Percentiles rank a stretch among this genome's conserved stretches.
These are phyloP conservation scores for Gymnoscopelus braueri DNA, from an alignment of 2,797 vertebrate species.

Conservation along the genomic window DNA sequence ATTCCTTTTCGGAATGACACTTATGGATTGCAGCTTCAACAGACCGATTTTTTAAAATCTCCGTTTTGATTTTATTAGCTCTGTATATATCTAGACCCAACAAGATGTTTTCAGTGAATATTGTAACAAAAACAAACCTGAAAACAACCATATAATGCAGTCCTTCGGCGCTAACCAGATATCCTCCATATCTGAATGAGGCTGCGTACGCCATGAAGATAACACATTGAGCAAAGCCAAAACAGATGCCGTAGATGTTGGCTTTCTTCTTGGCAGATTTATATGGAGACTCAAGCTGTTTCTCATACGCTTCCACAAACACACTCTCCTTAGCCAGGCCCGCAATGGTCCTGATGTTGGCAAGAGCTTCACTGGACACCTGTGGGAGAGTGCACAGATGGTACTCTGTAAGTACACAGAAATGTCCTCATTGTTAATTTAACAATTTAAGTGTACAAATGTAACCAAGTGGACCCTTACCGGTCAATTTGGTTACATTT, in stretches of 20 bases:
- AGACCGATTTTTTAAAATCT: too few relatives aligned
- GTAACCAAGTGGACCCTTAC: neutral
- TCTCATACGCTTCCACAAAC: constrained; percentile 79
- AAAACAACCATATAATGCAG: constrained; percentile 82
- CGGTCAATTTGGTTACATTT: too few relatives aligned
- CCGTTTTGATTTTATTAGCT: too few relatives aligned
- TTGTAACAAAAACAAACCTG: constrained; percentile 71
- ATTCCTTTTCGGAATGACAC: too few relatives aligned
- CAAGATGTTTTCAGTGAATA: neutral
- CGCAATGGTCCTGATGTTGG: constrained; percentile 85
- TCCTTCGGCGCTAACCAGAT: constrained; percentile 78
- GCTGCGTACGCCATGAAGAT: constrained; percentile 84
- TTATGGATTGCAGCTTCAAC: too few relatives aligned
- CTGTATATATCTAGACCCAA: too few relatives aligned
- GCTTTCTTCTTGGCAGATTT: constrained; percentile 79
- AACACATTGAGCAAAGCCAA: constrained; percentile 81
- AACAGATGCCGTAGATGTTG: constrained; percentile 80
- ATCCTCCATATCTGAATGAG: constrained; percentile 84
- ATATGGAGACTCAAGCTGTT: constrained; percentile 75
- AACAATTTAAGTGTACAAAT: too few relatives aligned
- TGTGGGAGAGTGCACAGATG: constrained; percentile 42
- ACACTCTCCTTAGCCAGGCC: constrained; percentile 80
- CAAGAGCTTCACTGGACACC: constrained; percentile 84
- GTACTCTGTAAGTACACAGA: neutral
- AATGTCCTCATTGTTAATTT: too few relatives aligned